A percentile compares a stretch with the other conserved stretches of the same genome.
Evolutionary conservation across 2,113 vertebrate species (phyloP).

Genomic region (Bostrychus sinensis): DNA sequence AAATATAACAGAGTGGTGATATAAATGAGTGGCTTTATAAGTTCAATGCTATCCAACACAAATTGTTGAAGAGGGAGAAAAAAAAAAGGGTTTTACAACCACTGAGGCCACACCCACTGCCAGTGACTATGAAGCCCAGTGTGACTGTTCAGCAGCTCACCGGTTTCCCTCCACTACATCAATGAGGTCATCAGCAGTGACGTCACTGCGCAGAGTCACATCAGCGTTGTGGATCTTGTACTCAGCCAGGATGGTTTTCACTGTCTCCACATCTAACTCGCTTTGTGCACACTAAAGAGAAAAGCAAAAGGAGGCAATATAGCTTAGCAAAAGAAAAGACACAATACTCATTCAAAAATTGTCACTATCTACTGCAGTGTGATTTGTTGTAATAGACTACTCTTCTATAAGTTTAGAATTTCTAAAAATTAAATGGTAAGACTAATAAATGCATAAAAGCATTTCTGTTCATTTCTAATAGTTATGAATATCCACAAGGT

Average conservation of each 20-base stretch:
- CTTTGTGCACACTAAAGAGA: slow-evolving; percentile 87
- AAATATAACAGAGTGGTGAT: no score
- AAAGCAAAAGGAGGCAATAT: background rate
- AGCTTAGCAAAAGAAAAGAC: background rate
- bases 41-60: no score
- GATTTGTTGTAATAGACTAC: background rate
- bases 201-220: slow-evolving; percentile 92
- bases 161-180: slow-evolving; percentile 98
- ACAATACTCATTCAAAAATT: background rate
- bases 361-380: background rate
- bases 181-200: slow-evolving; percentile 96
- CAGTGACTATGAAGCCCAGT: slow-evolving; percentile 39
- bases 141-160: slow-evolving; percentile 73
- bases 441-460: background rate
- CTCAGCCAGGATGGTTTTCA: slow-evolving; percentile 95
- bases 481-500: no score
- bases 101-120: slow-evolving; percentile 50
- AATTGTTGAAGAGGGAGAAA: background rate
- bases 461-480: background rate
- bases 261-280: slow-evolving; percentile 92
- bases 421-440: no score
- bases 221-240: slow-evolving; percentile 99
- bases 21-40: no score
- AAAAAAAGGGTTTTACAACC: slow-evolving; percentile 19
- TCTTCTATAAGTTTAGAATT: no score